Conservation (phyloP, 2,888 invertebrate genomes). For the Dolichopus griseipennis region DNA sequence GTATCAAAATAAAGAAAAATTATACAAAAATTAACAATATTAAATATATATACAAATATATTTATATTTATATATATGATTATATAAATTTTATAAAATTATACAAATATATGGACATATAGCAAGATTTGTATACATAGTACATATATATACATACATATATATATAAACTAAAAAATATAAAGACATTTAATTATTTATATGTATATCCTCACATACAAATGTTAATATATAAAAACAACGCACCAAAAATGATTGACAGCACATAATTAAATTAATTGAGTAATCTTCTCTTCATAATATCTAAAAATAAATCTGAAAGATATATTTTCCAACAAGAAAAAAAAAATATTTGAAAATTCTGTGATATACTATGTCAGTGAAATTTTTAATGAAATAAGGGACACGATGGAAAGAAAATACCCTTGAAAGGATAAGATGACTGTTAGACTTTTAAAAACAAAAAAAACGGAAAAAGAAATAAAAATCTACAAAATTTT, state of each 20-base stretch:
- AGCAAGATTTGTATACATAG: too few species aligned
- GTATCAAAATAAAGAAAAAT: too few species aligned
- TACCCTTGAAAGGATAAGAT: not conserved
- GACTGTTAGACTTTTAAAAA: not conserved
- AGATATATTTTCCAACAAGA: not conserved
- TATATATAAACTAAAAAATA: not conserved
- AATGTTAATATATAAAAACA: not conserved
- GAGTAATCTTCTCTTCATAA: slow-evolving; percentile 38
- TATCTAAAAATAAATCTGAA: not conserved
- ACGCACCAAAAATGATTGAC: slow-evolving; percentile 42
- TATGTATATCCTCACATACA: not conserved
- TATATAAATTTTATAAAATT: too few species aligned
- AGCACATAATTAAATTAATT: slow-evolving; percentile 46
- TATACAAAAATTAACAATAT: too few species aligned
- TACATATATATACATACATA: not conserved
- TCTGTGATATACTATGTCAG: not conserved
- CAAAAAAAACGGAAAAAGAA: not conserved
- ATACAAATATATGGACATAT: too few species aligned
- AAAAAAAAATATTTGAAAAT: too few species aligned
- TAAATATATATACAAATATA: too few species aligned
- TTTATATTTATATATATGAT: too few species aligned
- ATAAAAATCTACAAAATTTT: not conserved
- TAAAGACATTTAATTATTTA: not conserved
- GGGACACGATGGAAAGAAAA: not conserved
- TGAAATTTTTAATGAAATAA: not conserved